These are phyloP conservation scores for Clarias batrachus DNA, from an alignment of 2,113 vertebrate species.

Conservation along the genomic window DNA sequence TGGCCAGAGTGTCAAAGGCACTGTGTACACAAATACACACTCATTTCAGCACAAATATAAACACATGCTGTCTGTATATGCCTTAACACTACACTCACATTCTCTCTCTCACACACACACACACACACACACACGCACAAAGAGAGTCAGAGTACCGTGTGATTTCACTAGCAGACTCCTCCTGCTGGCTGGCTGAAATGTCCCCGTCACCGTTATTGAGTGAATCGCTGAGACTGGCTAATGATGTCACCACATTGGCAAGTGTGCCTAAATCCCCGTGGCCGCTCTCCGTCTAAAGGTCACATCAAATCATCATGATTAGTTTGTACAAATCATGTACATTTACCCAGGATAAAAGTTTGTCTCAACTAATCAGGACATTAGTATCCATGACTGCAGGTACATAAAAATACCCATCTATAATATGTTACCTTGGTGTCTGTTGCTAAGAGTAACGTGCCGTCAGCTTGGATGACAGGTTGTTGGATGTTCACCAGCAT, in stretches of 20 bases:
- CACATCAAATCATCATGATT: neutral
- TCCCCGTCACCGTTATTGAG: slow-evolving; percentile 90
- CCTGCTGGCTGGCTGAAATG: slow-evolving; percentile 81
- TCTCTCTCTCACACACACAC: neutral
- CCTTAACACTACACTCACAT: neutral
- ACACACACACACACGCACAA: neutral
- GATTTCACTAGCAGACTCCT: slow-evolving; percentile 90
- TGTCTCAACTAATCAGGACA: neutral
- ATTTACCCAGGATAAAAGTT: neutral
- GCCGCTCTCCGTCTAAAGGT: slow-evolving; percentile 81
- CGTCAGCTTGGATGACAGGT: slow-evolving; percentile 91
- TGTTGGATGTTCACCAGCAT: slow-evolving; percentile 99
- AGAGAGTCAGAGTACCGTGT: slow-evolving; percentile 71
- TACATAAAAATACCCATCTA: neutral
- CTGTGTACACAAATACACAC: slow-evolving; percentile 64
- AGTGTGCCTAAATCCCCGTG: slow-evolving; percentile 93
- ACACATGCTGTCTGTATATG: neutral
- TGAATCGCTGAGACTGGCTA: slow-evolving; percentile 85
- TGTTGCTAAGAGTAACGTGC: slow-evolving; percentile 85
- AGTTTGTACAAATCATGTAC: neutral
- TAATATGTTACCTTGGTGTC: slow-evolving; percentile 83
- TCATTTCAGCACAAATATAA: slow-evolving; percentile 26
- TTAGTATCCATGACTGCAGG: neutral
- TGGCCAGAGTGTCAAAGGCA: slow-evolving; percentile 98
- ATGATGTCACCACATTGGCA: slow-evolving; percentile 94